Conservation (phyloP, 2,797 vertebrate species). For the Discoglossus pictus region DNA sequence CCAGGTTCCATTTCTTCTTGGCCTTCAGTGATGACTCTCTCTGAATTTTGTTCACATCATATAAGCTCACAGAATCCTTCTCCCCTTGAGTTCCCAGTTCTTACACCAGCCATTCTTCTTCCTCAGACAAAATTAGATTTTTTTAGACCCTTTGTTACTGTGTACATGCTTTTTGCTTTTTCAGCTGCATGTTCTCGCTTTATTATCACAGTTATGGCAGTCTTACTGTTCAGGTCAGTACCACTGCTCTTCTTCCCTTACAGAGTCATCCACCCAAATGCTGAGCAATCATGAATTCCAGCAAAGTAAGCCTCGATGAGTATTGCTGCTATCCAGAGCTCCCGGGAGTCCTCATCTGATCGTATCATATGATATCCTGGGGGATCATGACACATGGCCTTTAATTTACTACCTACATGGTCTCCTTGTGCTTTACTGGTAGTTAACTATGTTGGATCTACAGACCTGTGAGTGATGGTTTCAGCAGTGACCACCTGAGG, state of each 20-base stretch:
- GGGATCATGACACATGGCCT: slow-evolving; percentile 93
- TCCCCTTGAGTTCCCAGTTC: slow-evolving; percentile 74
- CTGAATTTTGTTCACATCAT: slow-evolving; percentile 81
- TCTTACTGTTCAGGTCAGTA: slow-evolving; percentile 93
- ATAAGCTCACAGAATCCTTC: slow-evolving; percentile 76
- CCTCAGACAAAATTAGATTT: slow-evolving; percentile 87
- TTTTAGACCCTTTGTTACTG: slow-evolving; percentile 88
- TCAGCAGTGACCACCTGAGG: slow-evolving; percentile 92
- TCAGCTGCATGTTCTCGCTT: too few relatives aligned
- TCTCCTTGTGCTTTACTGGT: slow-evolving; percentile 92
- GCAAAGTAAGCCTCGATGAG: slow-evolving; percentile 91
- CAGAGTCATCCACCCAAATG: slow-evolving; percentile 97
- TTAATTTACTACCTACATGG: slow-evolving; percentile 93
- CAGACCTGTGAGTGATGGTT: slow-evolving; percentile 90
- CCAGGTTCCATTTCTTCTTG: slow-evolving; percentile 80
- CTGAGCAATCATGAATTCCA: slow-evolving; percentile 91
- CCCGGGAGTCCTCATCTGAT: slow-evolving; percentile 93
- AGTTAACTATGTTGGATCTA: slow-evolving; percentile 96
- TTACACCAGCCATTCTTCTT: slow-evolving; percentile 86
- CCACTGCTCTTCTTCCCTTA: slow-evolving; percentile 92
- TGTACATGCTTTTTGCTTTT: slow-evolving; percentile 93
- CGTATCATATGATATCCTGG: slow-evolving; percentile 91
- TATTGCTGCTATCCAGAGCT: slow-evolving; percentile 93
- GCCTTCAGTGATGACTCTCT: slow-evolving; percentile 70
- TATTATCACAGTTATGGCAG: slow-evolving; percentile 79